Conservation (phyloP, 2,113 vertebrate species). For the Mellivora capensis region DNA sequence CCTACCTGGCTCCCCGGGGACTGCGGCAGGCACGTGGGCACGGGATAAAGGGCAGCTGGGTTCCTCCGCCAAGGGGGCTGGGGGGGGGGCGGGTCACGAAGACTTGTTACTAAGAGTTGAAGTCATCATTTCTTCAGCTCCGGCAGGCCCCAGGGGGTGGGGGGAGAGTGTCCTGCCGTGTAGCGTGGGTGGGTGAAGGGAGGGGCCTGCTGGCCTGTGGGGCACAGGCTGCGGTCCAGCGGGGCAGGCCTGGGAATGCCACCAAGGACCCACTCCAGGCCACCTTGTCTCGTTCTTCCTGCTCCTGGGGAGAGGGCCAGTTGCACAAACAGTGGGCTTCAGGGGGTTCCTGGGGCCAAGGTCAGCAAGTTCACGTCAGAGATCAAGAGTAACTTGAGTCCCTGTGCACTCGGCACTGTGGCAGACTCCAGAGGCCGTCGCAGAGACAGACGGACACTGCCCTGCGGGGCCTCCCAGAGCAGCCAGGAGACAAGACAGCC, state of each 20-base stretch:
- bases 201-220: neutral
- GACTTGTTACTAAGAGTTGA: neutral
- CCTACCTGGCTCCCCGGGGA: neutral
- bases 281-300: neutral
- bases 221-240: neutral
- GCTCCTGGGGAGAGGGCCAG: too few species aligned
- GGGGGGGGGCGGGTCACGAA: neutral
- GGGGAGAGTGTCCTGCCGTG: neutral
- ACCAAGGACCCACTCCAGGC: neutral
- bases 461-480: neutral
- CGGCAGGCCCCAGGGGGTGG: neutral
- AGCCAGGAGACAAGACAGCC: neutral
- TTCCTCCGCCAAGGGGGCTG: neutral
- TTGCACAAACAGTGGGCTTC: neutral
- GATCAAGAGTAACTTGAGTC: neutral
- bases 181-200: neutral
- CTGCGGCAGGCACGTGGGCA: fast-evolving
- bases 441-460: neutral
- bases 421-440: neutral
- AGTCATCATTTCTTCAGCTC: neutral
- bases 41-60: neutral
- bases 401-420: neutral
- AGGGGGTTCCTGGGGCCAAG: neutral
- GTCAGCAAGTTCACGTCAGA: neutral
- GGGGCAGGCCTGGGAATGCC: neutral